phyloP scores from a whole-genome alignment of 2,797 vertebrate genomes.

The Margarornis squamiger region DNA sequence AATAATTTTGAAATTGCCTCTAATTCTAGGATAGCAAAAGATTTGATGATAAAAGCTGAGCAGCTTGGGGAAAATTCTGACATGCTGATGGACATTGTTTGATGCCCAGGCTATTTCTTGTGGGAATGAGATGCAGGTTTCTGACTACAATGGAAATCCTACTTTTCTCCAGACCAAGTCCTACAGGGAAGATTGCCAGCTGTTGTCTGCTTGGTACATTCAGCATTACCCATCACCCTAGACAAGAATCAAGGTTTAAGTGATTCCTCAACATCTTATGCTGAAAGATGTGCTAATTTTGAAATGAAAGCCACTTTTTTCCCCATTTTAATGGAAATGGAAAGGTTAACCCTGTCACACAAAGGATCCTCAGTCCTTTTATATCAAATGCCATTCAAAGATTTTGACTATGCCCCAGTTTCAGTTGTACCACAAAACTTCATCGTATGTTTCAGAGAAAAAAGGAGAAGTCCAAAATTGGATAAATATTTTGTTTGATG shows the following conservation, averaged over 20 bases:
- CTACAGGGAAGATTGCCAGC: not conserved
- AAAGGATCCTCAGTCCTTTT: not conserved
- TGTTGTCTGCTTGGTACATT: not conserved
- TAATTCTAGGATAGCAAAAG: not conserved
- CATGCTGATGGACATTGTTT: not conserved
- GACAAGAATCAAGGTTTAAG: not conserved
- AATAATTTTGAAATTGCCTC: conserved; percentile 10
- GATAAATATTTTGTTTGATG: not conserved
- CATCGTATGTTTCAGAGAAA: not conserved
- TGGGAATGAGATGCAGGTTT: not conserved
- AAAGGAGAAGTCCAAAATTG: not conserved
- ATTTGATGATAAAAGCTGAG: not conserved
- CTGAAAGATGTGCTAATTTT: not conserved
- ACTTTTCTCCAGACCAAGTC: not conserved
- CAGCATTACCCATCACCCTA: not conserved
- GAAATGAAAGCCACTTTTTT: not conserved
- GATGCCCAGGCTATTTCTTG: not conserved
- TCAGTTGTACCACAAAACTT: not conserved
- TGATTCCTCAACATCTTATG: not conserved
- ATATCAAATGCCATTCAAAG: rapidly evolving
- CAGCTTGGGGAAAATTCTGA: not conserved
- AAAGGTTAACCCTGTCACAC: not conserved
- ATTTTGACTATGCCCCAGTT: not conserved
- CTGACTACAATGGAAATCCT: not conserved
- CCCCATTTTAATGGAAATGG: not conserved